Evolutionary conservation across 2,113 vertebrate genomes (phyloP).

Genomic region (Ascaphus truei): DNA sequence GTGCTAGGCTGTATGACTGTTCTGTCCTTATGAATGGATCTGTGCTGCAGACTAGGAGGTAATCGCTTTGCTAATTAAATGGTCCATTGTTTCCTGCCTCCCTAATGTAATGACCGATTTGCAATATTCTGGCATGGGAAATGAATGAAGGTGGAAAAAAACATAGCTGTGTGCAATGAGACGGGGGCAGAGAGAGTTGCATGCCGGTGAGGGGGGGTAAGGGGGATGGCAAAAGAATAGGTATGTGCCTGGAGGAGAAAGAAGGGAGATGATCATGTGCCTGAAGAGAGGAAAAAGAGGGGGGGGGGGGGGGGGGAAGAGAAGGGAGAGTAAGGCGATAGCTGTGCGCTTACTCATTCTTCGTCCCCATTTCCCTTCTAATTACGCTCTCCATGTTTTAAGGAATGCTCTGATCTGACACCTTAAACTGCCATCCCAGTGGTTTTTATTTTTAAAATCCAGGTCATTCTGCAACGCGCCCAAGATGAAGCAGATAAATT

Average conservation of each 20-base stretch:
- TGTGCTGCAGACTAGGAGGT: conserved; percentile 4
- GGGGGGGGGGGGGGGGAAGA: neutral
- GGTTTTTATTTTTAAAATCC: neutral
- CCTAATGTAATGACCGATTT: conserved; percentile 34
- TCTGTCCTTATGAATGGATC: conserved; percentile 13
- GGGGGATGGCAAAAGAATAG: neutral
- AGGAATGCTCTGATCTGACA: no score
- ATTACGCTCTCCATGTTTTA: no score
- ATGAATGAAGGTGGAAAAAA: neutral
- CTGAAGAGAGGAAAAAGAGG: neutral
- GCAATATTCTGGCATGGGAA: neutral
- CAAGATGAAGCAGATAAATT: neutral
- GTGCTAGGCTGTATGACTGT: no score
- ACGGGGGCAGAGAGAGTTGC: neutral
- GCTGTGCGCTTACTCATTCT: no score
- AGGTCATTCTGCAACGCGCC: neutral
- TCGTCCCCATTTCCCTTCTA: no score
- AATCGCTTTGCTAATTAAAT: conserved; percentile 55
- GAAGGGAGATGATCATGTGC: neutral
- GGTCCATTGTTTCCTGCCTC: conserved; percentile 43
- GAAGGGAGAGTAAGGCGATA: no score
- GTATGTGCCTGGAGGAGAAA: neutral
- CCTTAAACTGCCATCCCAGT: no score
- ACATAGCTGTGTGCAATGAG: no score
- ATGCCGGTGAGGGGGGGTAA: neutral